Evolutionary conservation across 2,797 vertebrate genomes (phyloP), one percentile per base, ranked within the genome.

Genomic region (Pogoniulus pusillus): DNA sequence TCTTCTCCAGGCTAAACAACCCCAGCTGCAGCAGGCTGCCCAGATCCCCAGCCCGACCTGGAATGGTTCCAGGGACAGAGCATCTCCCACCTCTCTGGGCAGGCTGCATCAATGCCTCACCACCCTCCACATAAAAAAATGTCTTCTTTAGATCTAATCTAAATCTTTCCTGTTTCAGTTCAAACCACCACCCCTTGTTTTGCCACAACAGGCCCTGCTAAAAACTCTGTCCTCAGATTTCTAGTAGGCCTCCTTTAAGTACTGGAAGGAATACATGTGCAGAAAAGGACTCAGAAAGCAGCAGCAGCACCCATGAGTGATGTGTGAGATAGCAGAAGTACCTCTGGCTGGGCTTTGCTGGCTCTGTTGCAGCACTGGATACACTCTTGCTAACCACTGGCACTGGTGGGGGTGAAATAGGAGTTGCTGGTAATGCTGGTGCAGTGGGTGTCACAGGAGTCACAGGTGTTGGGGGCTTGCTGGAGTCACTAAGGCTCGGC

Each of bases 311-410:
- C 66, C 18, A 32, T 10, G 17, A 13, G 14, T 1, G 2, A 71
- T 1, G 10, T 0, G 34, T 0, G 9, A 53, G 27, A 82, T 10
- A 58, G n/a, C 27, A 87, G 35, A 14, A 69, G 7, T 79, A 99
- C 99, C 99, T 98, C 64, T 98, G 98, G 93, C 96, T 98, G 82
- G 98, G 96, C 95, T 99, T 99, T n/a, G 98, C 93, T 16, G 98
- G 80, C 68, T 99, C 99, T 0, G 98, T 95, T 24, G 59, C 75
- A 23, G 93, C 79, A 51, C 97, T 91, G 4, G 97, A 74, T 8
- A 96, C 95, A 1, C 97, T 97, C 96, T 99, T 99, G 93, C 93
- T 98, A 74, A 98, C 97, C 0, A 98, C 98, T 10, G 98, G 83
- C 49, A 97, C 96, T 0, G 97, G 95, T 4, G 97, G 97, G 11